phyloP scores from a whole-genome alignment of 2,113 vertebrate genomes.

The Leptobrachium leishanense region DNA sequence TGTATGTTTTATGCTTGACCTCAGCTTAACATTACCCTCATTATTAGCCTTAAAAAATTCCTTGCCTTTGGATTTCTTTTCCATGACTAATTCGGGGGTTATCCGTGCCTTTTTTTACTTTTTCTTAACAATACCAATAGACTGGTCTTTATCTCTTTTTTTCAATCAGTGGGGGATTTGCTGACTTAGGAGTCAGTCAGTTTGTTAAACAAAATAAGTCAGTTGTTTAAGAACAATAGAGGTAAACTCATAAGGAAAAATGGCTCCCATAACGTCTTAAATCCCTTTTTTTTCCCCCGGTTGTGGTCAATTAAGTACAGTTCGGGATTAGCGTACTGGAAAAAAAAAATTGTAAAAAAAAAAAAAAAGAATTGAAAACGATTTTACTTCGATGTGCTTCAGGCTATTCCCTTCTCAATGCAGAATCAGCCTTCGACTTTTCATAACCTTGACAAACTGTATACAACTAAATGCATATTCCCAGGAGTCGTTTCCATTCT shows the following conservation, averaged over 20 bases:
- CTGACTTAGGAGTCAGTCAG: conserved; percentile 27
- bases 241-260: conserved; percentile 31
- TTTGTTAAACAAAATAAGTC: conserved; percentile 27
- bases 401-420: no score
- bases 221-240: conserved; percentile 18
- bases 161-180: conserved; percentile 29
- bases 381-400: background rate
- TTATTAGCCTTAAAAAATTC: no score
- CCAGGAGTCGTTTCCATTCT: background rate
- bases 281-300: conserved; percentile 8
- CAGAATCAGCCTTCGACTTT: background rate
- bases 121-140: no score
- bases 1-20: no score
- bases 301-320: conserved; percentile 27
- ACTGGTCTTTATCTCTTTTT: conserved; percentile 4
- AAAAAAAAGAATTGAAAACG: no score
- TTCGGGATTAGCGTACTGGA: conserved; percentile 19
- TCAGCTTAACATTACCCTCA: no score
- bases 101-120: no score
- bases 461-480: background rate
- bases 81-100: no score
- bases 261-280: conserved; percentile 22
- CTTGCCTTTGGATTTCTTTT: no score
- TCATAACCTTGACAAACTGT: background rate
- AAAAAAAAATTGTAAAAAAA: no score